These are phyloP conservation scores for Malurus elegans DNA, from an alignment of 2,113 vertebrate genomes.

Conservation along the genomic window DNA sequence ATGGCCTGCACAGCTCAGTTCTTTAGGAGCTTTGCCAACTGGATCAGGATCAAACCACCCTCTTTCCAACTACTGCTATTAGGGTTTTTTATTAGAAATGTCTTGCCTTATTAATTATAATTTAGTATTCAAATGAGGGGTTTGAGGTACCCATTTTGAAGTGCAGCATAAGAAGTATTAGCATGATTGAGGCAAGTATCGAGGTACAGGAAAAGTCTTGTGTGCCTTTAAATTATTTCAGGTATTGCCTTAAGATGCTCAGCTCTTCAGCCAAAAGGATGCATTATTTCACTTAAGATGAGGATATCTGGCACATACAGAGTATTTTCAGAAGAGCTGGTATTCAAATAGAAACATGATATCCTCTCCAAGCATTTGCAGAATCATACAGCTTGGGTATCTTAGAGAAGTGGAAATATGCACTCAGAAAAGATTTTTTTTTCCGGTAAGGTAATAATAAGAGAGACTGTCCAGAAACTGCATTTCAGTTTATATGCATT, in stretches of 20 bases:
- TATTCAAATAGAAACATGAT: not conserved
- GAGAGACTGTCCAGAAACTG: not conserved
- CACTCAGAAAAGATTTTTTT: not conserved
- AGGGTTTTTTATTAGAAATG: slow-evolving; percentile 17
- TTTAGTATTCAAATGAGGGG: not conserved
- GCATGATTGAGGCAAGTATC: not conserved
- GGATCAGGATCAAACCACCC: slow-evolving; percentile 13
- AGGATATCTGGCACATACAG: not conserved
- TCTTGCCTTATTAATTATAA: slow-evolving; percentile 16
- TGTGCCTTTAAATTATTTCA: not conserved
- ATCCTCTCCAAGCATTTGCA: not conserved
- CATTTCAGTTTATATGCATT: not conserved
- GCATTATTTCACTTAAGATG: not conserved
- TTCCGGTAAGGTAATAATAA: not conserved
- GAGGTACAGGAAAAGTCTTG: not conserved
- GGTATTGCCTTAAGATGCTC: not conserved
- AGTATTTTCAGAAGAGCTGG: not conserved
- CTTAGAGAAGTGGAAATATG: not conserved
- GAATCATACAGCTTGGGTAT: not conserved
- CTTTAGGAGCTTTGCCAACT: slow-evolving; percentile 1
- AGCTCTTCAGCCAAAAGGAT: not conserved
- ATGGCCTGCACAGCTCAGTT: not conserved
- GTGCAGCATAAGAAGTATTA: not conserved
- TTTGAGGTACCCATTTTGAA: slow-evolving; percentile 12
- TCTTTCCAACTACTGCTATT: slow-evolving; percentile 23